Percentiles rank a stretch among this genome's conserved stretches.
Conservation (phyloP, 2,113 vertebrate species). For the Channa argus region DNA sequence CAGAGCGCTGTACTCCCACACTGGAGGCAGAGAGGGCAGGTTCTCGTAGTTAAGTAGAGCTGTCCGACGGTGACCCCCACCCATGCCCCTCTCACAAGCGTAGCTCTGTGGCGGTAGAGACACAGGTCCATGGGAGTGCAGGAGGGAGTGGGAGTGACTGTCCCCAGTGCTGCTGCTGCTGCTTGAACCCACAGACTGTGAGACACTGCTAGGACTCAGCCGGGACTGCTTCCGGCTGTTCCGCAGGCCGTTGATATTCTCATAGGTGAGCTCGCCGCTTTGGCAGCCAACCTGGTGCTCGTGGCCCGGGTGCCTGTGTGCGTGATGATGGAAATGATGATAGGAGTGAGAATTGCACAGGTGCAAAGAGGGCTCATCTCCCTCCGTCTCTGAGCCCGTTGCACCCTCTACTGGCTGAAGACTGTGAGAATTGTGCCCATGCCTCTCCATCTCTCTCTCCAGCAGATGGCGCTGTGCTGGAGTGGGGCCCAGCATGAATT, state of each 20-base stretch:
- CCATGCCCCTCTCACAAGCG: constrained; percentile 77
- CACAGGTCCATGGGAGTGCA: constrained; percentile 74
- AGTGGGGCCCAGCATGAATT: constrained; percentile 92
- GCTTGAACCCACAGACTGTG: constrained; percentile 85
- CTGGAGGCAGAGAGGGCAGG: constrained; percentile 91
- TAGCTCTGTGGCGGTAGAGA: constrained; percentile 81
- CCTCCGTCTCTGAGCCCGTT: constrained; percentile 85
- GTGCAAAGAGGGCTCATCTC: constrained; percentile 81
- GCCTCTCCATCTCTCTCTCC: constrained; percentile 83
- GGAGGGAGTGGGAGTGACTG: constrained; percentile 80
- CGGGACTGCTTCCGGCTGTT: constrained; percentile 80
- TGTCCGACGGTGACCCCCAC: constrained; percentile 85
- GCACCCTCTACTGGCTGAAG: constrained; percentile 80
- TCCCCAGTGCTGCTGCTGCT: constrained; percentile 87
- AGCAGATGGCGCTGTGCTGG: constrained; percentile 87
- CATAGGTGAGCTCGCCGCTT: constrained; percentile 88
- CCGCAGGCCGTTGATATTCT: constrained; percentile 90
- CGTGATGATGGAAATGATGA: constrained; percentile 84
- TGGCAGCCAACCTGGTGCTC: constrained; percentile 86
- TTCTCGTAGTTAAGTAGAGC: constrained; percentile 97
- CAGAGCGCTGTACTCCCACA: constrained; percentile 92
- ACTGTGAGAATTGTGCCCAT: constrained; percentile 72
- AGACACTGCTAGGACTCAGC: constrained; percentile 83
- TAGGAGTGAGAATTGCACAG: constrained; percentile 83
- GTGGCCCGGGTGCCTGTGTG: constrained; percentile 86